Evolutionary conservation across 1,140 invertebrate species (phyloP).

Genomic region (Bombus ignitus): DNA sequence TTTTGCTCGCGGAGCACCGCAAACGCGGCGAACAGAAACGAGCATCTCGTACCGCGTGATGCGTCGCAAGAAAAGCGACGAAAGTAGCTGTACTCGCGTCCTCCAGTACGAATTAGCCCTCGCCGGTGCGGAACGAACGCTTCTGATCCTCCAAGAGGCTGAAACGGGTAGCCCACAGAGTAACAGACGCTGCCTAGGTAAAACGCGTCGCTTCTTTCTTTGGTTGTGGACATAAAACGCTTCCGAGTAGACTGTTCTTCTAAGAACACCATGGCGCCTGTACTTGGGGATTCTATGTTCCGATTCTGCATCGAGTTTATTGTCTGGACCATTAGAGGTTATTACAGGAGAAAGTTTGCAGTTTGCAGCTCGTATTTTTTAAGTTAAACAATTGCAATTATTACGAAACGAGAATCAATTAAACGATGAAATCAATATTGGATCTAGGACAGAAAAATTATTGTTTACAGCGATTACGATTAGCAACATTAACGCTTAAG

Average conservation of each 20-base stretch:
- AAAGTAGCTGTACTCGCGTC: conserved; percentile 47
- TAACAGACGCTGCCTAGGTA: background rate
- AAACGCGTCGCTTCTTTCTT: background rate
- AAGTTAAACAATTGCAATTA: no score
- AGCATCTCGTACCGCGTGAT: conserved; percentile 7
- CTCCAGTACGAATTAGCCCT: conserved; percentile 63
- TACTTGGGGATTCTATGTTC: background rate
- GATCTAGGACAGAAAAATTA: no score
- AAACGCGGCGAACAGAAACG: conserved; percentile 1
- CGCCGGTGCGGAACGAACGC: conserved; percentile 63
- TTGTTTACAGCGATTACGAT: no score
- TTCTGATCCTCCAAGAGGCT: conserved; percentile 53
- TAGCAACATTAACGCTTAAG: no score
- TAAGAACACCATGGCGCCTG: conserved; percentile 44
- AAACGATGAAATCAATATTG: no score
- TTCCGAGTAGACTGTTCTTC: conserved; percentile 37
- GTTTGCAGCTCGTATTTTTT: no score
- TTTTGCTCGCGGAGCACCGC: conserved; percentile 39
- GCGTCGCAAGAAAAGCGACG: conserved; percentile 45
- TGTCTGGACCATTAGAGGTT: no score
- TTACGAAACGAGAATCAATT: no score
- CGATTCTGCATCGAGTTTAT: background rate
- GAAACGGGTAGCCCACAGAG: conserved; percentile 17
- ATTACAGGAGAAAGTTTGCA: no score
- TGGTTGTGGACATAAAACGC: background rate